Evolutionary conservation across 1,140 invertebrate genomes (phyloP), one percentile per base, ranked within the genome.

Genomic region (Belonocnema kinseyi): DNA sequence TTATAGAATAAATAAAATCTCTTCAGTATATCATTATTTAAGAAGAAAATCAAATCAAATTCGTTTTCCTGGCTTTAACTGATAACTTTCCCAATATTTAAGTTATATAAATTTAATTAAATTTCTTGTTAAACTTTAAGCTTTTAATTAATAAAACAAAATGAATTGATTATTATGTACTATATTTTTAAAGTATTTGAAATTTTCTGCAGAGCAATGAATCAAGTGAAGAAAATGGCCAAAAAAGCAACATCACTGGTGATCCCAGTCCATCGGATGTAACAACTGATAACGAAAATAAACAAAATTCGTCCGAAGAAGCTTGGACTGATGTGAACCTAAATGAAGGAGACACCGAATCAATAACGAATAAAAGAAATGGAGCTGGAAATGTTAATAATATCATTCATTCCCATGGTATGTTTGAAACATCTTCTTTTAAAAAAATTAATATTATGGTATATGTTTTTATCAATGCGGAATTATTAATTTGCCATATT

Each of bases 271-370:
- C 86, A 21, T 91, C 90, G 8, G 90, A 92, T 77, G 82, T 91
- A 21, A 91, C 88, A 17, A 92, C 89, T 7, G 91, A 91, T 80
- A 91, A 90, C 77, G 91, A 92, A 78, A 95, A 95, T 83, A 95
- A 95, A 80, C 94, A 88, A 19, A 92, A 92, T 80, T 92, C 91
- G 40, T 92, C 90, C 54, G 96, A 97, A 85, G 96, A 97, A 84
- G 96, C 96, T 76, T 98, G 96, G 96, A 97, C 96, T 16, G 97
- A 97, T 86, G 97, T 98, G 50, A 98, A 97, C 90, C 91, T 98
- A 50, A 97, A 98, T 86, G 96, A 97, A 86, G 96, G 94, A 0
- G 94, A 95, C 88, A 82, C 87, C 53, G 85, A 89, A 85, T 88
- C 93, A 52, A 91, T 92, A 33, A 92, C 92, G 54, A 92, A 90